Evolutionary conservation across 2,113 vertebrate species (phyloP).

Genomic region (Ptilorrhoa leucosticta): DNA sequence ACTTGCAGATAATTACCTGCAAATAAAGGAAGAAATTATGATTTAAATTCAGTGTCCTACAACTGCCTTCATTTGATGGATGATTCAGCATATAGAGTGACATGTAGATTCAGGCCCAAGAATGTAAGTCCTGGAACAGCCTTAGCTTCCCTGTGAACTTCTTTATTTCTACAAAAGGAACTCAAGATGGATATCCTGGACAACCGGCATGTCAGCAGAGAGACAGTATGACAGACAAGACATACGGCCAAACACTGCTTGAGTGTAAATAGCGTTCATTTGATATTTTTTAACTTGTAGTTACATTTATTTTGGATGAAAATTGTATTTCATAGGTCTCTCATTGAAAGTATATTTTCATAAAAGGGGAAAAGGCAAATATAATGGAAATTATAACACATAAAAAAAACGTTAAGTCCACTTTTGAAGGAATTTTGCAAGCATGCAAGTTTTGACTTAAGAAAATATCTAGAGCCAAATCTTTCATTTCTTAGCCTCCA

Average conservation of each 20-base stretch:
- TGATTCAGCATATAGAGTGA: neutral
- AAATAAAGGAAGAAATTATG: neutral
- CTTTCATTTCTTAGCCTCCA: neutral
- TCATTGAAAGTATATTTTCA: neutral
- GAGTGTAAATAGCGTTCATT: neutral
- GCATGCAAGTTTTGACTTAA: neutral
- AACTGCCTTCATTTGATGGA: neutral
- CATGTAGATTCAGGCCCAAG: neutral
- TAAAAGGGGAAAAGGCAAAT: neutral
- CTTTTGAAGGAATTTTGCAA: neutral
- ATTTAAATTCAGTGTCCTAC: neutral
- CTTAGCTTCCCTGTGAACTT: neutral
- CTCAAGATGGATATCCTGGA: neutral
- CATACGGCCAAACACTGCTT: neutral
- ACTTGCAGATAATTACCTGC: neutral
- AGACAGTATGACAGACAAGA: neutral
- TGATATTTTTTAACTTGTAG: neutral
- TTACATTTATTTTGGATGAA: neutral
- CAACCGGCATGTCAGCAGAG: neutral
- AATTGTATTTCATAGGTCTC: neutral
- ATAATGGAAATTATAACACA: neutral
- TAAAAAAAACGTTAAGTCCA: neutral
- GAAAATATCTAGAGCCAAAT: neutral
- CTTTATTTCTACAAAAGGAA: neutral
- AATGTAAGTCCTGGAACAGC: neutral